These are phyloP conservation scores for Drosophila helvetica DNA, from an alignment of 2,888 invertebrate genomes.

Conservation along the genomic window DNA sequence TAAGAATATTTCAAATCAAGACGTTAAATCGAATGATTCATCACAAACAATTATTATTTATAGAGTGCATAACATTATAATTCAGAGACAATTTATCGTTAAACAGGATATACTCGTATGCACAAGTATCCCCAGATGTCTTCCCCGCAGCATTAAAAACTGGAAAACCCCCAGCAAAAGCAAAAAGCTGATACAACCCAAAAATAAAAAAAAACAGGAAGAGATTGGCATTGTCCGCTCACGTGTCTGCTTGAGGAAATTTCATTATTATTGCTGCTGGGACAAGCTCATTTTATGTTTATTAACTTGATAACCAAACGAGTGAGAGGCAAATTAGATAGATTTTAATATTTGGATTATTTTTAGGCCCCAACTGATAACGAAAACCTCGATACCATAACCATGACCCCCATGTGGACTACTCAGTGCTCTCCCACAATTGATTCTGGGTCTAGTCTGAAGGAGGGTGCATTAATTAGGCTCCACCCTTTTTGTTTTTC, in stretches of 20 bases:
- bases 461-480: conserved; percentile 18
- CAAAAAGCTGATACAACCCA: not conserved
- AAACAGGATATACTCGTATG: not conserved
- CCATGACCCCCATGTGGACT: conserved; percentile 13
- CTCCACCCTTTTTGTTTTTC: conserved; percentile 7
- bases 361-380: conserved; percentile 16
- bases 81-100: not conserved
- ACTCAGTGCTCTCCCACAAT: not conserved
- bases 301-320: conserved; percentile 47
- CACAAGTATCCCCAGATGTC: not conserved
- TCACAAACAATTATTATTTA: no score
- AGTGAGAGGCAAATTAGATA: not conserved
- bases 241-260: conserved; percentile 22
- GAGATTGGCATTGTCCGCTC: conserved; percentile 9
- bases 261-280: conserved; percentile 42
- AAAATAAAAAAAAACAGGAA: conserved; percentile 1
- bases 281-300: conserved; percentile 59
- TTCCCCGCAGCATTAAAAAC: not conserved
- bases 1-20: not conserved
- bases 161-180: not conserved
- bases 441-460: not conserved
- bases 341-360: conserved; percentile 18
- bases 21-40: not conserved
- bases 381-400: not conserved
- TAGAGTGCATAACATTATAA: not conserved